Conservation (phyloP, 2,797 vertebrate species). For the Rallus crepitans region DNA sequence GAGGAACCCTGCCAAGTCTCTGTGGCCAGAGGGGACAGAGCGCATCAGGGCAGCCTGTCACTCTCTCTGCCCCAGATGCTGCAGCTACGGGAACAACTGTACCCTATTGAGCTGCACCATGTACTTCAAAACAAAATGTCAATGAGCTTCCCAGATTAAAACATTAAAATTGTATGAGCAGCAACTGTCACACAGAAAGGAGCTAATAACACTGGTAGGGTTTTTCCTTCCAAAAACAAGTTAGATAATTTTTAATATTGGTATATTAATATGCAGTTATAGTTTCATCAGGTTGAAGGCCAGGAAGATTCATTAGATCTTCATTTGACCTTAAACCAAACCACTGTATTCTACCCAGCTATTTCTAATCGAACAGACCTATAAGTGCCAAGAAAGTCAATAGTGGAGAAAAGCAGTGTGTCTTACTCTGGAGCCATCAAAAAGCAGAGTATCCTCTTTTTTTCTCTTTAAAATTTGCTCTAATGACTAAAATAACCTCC, state of each 20-base stretch:
- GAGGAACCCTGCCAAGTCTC: not conserved
- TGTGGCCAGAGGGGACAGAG: not conserved
- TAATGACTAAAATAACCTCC: not conserved
- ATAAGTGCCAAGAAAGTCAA: not conserved
- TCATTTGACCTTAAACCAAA: not conserved
- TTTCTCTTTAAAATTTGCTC: not conserved
- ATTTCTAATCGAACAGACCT: not conserved
- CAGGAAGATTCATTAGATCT: not conserved
- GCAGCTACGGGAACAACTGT: conserved; percentile 4
- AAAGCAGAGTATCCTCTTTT: not conserved
- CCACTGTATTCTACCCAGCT: not conserved
- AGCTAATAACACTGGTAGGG: conserved; percentile 8
- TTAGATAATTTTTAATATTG: conserved; percentile 10
- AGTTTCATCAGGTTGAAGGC: not conserved
- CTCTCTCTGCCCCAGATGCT: not conserved
- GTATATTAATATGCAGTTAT: not conserved
- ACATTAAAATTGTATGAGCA: conserved; percentile 70
- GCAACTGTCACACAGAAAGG: conserved; percentile 25
- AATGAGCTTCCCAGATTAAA: conserved; percentile 68
- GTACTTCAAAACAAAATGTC: conserved; percentile 54
- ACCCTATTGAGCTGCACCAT: not conserved
- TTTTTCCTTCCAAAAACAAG: not conserved
- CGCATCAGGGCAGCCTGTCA: rapidly evolving
- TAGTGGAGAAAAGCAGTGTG: not conserved
- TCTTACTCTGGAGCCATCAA: not conserved